phyloP scores from a whole-genome alignment of 2,113 vertebrate genomes.

The Hystrix brachyura region DNA sequence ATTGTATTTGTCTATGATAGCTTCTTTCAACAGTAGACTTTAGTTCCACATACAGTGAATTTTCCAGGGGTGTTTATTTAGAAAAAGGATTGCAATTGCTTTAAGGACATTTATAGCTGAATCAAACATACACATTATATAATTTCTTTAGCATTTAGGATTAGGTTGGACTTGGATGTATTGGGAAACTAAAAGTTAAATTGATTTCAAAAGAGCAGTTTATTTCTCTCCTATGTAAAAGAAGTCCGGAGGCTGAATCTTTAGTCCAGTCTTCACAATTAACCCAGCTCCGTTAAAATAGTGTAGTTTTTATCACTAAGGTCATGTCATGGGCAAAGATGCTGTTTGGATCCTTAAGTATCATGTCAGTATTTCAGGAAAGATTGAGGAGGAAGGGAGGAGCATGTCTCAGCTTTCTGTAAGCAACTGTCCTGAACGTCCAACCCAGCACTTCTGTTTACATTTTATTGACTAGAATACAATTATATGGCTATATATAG shows the following conservation, averaged over 20 bases:
- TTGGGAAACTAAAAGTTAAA: constrained; percentile 51
- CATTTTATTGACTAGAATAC: background rate
- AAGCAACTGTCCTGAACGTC: background rate
- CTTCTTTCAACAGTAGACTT: constrained; percentile 28
- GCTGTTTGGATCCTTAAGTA: background rate
- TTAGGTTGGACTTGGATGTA: constrained; percentile 15
- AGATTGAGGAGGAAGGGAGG: background rate
- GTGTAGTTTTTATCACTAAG: background rate
- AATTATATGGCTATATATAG: background rate
- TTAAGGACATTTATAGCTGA: constrained; percentile 29
- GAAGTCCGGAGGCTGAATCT: background rate
- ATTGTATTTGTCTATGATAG: background rate
- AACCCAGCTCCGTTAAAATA: background rate
- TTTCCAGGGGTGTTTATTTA: constrained; percentile 49
- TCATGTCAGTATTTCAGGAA: background rate
- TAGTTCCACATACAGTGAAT: background rate
- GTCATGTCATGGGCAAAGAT: background rate
- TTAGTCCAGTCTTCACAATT: background rate
- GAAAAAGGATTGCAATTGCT: constrained; percentile 55
- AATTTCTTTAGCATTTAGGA: constrained; percentile 37
- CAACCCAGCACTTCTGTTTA: background rate
- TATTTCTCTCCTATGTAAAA: constrained; percentile 5
- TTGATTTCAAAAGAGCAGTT: background rate
- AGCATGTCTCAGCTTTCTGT: background rate
- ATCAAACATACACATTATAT: background rate